Percentiles rank a stretch among this genome's conserved stretches.
These are phyloP conservation scores for Nycteola revayana DNA, from an alignment of 2,888 invertebrate species.

Conservation along the genomic window DNA sequence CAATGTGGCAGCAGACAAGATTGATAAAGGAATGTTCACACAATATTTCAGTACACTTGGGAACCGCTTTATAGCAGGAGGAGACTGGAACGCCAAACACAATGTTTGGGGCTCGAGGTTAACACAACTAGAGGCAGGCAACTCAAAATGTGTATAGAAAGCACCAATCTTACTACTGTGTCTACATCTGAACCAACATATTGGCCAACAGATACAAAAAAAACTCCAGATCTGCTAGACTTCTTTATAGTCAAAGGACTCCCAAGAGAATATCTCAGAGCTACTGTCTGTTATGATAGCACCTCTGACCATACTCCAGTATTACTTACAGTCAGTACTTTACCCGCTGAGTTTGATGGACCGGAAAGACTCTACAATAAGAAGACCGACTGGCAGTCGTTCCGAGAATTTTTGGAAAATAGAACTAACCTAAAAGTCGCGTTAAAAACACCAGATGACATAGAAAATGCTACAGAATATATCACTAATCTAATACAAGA, in stretches of 20 bases:
- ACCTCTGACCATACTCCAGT: conserved; percentile 8
- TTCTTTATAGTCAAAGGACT: conserved; percentile 12
- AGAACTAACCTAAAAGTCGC: conserved; percentile 11
- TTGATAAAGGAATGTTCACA: conserved; percentile 4
- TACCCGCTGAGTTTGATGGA: neutral
- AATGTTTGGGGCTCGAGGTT: conserved; percentile 21
- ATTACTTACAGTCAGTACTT: conserved; percentile 4
- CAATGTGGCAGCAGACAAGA: conserved; percentile 12
- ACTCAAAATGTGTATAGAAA: conserved; percentile 12
- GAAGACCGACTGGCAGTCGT: conserved; percentile 22
- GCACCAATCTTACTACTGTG: conserved; percentile 8
- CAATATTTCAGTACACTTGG: conserved; percentile 10
- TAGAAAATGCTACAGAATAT: conserved; percentile 14
- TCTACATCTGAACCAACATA: conserved; percentile 22
- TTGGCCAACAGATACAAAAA: conserved; percentile 15
- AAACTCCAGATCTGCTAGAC: conserved; percentile 6
- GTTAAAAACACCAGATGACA: conserved; percentile 17
- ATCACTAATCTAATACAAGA: conserved; percentile 9
- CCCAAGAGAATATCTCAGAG: conserved; percentile 3
- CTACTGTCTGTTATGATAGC: conserved; percentile 2
- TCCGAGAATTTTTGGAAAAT: conserved; percentile 11
- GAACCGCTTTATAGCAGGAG: conserved; percentile 9
- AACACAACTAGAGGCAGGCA: conserved; percentile 14
- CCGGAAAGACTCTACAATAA: conserved; percentile 8
- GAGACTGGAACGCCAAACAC: conserved; percentile 24